Evolutionary conservation across 2,113 vertebrate genomes (phyloP), one percentile per base, ranked within the genome.

Genomic region (Caranx ignobilis): DNA sequence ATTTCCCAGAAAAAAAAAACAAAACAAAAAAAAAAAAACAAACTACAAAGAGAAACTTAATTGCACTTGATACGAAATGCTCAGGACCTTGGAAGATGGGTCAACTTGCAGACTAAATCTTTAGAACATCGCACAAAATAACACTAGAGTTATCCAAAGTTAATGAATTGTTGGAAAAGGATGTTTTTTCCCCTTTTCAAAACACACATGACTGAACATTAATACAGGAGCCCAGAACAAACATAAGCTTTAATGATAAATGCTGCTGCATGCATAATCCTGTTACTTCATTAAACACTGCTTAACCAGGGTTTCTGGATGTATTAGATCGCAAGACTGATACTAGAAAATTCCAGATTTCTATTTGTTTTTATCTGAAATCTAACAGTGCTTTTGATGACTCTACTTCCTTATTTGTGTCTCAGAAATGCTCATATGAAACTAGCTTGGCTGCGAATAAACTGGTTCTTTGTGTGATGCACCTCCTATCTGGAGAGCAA

Each of bases 261-360:
- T 74, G 64, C 65, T 71, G 50, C 55, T 75, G 65, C 37, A 43
- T 64, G 41, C 56, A 50, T 54, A 64, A 86, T 84, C 87, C 75
- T 82, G 70, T 66, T 43, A 64, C 83, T 89, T 90, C 64, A 89
- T 86, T 73, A 79, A 90, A 92, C 72, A 59, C 65, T 71, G 84
- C 84, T 91, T 65, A 87, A 79, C 77, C 66, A 83, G 76, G 55
- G 74, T 76, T 83, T 71, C 48, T 69, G 59, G 35, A 72, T 83
- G 61, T 83, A 64, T 83, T 74, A 76, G 82, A 89, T 81, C 74
- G 77, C 77, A 77, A 34, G 31, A 73, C 78, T 60, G 87, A 90
- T 77, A 70, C 26, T 21, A 71, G 56, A 79, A 86, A 71, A 68
- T 43, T 68, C 19, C 56, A 59, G 71, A 77, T 72, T 78, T 77